Evolutionary conservation across 2,797 vertebrate genomes (phyloP), one percentile per base, ranked within the genome.

Genomic region (Notolepis coatsorum): DNA sequence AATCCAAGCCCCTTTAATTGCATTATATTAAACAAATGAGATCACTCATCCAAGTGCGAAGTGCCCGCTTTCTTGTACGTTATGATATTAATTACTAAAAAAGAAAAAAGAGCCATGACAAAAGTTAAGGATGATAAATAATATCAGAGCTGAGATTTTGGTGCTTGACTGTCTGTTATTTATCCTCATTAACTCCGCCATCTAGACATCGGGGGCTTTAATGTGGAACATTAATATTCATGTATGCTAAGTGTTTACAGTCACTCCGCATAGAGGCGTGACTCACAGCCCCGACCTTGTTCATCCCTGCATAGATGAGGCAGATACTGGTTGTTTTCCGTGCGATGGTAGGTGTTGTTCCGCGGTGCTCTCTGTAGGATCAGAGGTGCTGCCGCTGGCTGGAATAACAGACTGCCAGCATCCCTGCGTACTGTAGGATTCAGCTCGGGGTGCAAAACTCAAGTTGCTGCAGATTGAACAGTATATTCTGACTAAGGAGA

Each of bases 121-220:
- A 91, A 91, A 90, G 88, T 92, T 91, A 90, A 91, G 83, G 84
- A 91, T 89, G 89, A 92, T 92, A 88, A 93, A 93, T 89, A 85
- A 85, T 75, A 86, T 88, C 82, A 83, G 82, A 84, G 81, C 79
- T 77, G 81, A 75, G 81, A 89, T 91, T 89, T 89, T 69, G 64
- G 72, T 84, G 83, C 68, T 75, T 66, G 81, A 69, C 82, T 85
- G 87, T 91, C 88, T 88, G 83, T 88, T 88, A 91, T 94, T 89
- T 88, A 89, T 93, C 90, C 91, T 92, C 91, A 92, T 93, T 92
- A 93, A 88, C 81, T 86, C 82, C 83, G 90, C 80, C 77, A 83
- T 90, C 84, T 83, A 57, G 75, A 80, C 81, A 80, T 72, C 48
- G 38, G 30, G 58, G 68, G 77, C 79, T 89, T 87, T 91, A 88